Evolutionary conservation across 2,888 invertebrate species (phyloP).

Genomic region (Abscondita cerata): DNA sequence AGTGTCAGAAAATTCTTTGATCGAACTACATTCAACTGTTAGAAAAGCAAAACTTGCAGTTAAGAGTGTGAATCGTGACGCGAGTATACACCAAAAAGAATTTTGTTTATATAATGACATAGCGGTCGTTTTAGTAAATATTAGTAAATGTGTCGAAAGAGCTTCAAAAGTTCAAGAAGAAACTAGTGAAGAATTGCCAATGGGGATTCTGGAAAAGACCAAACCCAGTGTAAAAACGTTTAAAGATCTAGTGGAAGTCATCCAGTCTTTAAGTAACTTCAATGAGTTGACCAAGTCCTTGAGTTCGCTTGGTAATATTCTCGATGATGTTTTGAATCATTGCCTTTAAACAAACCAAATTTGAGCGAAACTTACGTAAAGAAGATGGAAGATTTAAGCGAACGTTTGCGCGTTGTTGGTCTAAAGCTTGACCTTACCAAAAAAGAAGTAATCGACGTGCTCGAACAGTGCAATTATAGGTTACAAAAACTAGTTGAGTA

Average conservation of each 20-base stretch:
- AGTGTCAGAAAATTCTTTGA: neutral
- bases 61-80: constrained; percentile 4
- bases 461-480: no score
- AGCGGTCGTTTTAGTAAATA: constrained; percentile 8
- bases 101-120: constrained; percentile 17
- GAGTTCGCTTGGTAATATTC: neutral
- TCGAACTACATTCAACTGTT: neutral
- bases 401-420: no score
- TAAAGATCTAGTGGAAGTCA: neutral
- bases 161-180: constrained; percentile 31
- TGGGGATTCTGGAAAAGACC: constrained; percentile 23
- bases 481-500: no score
- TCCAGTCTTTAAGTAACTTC: constrained; percentile 1
- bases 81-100: constrained; percentile 15
- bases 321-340: neutral
- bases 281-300: constrained; percentile 6
- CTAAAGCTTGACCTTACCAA: no score
- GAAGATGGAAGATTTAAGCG: no score
- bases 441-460: no score
- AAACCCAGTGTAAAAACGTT: constrained; percentile 21
- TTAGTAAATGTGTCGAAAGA: constrained; percentile 22
- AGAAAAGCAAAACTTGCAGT: neutral
- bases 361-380: no score
- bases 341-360: neutral
- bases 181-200: constrained; percentile 24